Evolutionary conservation across 2,797 vertebrate genomes (phyloP), one percentile per base, ranked within the genome.

Genomic region (Morus bassanus): DNA sequence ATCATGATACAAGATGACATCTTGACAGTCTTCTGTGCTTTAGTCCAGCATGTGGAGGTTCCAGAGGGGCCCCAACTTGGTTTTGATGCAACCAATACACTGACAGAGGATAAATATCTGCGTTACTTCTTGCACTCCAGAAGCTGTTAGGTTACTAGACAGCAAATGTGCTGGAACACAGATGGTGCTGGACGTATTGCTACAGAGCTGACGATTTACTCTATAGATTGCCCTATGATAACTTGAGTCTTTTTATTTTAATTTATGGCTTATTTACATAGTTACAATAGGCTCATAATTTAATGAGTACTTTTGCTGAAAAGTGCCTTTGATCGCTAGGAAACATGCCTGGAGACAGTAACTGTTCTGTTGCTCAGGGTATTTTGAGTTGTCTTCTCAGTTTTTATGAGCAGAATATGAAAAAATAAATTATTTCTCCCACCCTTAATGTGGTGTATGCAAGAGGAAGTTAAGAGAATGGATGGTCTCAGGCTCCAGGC

Each of bases 401-500:
- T 69, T 88, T 89, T 92, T 84, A 57, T 86, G 77, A 77, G 60
- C 30, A 72, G 75, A 85, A 87, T 67, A 67, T 67, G 31, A 79
- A 91, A 83, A 80, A 73, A 37, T 3, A 3, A 68, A 45, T 68
- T 30, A 61, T 31, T 69, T 77, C 83, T 88, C 33, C 63, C 60
- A 74, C 61, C 63, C 95, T 94, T 89, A 85, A 87, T 96, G 83
- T 91, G 77, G 80, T 85, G 10, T 74, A 48, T 27, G 27, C 31
- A 85, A 86, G 51, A 87, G 81, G 77, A 93, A 80, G 68, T 87
- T 85, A 73, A 92, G 37, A 92, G 70, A 88, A 50, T 82, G 48
- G 45, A 63, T 95, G 88, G 74, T 80, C 41, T 85, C 37, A 25
- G 18, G 56, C 83, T 95, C 25, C 45, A 95, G 88, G 74, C 84